phyloP scores from a whole-genome alignment of 1,140 invertebrate genomes.

The Aphelenchoides fujianensis region DNA sequence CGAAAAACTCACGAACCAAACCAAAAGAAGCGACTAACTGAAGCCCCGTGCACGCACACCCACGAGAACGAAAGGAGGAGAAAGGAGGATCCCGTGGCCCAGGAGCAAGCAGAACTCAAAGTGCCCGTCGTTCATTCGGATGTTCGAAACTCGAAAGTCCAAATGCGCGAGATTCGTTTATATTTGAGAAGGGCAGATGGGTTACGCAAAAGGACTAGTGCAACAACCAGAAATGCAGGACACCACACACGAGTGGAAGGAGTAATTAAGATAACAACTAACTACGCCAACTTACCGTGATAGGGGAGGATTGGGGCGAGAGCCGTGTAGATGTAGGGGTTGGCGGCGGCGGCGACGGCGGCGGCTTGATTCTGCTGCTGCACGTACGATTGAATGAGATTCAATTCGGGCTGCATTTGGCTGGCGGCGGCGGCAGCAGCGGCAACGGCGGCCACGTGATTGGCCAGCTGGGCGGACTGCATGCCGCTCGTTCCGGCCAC shows the following conservation, averaged over 20 bases:
- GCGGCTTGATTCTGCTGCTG: slow-evolving; percentile 32
- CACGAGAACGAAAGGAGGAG: too few species aligned
- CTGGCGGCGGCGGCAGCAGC: slow-evolving; percentile 25
- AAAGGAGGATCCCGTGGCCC: too few species aligned
- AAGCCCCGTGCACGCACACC: too few species aligned
- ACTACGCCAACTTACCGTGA: slow-evolving; percentile 47
- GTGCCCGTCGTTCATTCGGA: slow-evolving; percentile 20
- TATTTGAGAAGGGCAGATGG: too few species aligned
- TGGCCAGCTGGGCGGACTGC: neutral
- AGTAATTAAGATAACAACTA: too few species aligned
- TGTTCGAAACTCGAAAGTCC: neutral
- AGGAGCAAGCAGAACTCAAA: too few species aligned
- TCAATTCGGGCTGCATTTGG: slow-evolving; percentile 22
- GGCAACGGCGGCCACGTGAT: slow-evolving; percentile 27
- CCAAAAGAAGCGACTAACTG: too few species aligned
- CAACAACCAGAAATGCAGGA: too few species aligned
- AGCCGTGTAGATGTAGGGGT: slow-evolving; percentile 45
- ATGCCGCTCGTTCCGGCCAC: slow-evolving; percentile 17
- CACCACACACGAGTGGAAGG: too few species aligned
- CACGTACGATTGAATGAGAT: slow-evolving; percentile 22
- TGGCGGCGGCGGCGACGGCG: slow-evolving; percentile 37
- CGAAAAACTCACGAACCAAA: too few species aligned
- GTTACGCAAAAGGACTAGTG: slow-evolving; percentile 28
- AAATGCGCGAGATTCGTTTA: slow-evolving; percentile 1
- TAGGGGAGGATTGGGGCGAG: slow-evolving; percentile 44